Percentiles rank a stretch among this genome's conserved stretches.
phyloP scores from a whole-genome alignment of 2,113 vertebrate genomes.

The Ceyx cyanopectus region DNA sequence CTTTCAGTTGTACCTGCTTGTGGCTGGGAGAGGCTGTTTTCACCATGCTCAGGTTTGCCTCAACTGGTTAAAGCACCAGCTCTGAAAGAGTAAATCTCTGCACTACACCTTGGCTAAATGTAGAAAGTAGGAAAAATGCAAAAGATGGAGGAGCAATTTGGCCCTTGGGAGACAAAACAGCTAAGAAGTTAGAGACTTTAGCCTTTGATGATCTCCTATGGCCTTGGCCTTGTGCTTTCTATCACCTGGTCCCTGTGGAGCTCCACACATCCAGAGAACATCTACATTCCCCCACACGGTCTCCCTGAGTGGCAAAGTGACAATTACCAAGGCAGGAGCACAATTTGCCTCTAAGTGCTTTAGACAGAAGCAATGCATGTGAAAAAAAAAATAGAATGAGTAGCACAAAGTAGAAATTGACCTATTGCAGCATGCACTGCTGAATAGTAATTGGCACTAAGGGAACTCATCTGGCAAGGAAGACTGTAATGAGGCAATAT shows the following conservation, averaged over 20 bases:
- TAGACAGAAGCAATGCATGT: slow-evolving; percentile 8
- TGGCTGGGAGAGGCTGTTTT: not conserved
- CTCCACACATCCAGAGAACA: not conserved
- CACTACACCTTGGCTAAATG: not conserved
- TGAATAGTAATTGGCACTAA: slow-evolving; percentile 41
- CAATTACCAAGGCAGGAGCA: slow-evolving; percentile 24
- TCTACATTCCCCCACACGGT: accelerated
- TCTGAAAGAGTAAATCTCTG: not conserved
- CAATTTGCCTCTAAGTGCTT: slow-evolving; percentile 22
- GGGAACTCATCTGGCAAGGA: slow-evolving; percentile 40
- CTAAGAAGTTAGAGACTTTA: not conserved
- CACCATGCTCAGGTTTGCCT: not conserved
- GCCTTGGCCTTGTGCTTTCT: not conserved
- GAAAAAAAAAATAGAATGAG: not conserved
- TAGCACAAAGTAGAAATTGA: slow-evolving; percentile 39
- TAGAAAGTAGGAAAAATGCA: not conserved
- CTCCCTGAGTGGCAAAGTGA: not conserved
- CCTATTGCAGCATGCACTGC: slow-evolving; percentile 36
- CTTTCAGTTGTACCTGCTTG: not conserved
- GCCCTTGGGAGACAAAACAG: not conserved
- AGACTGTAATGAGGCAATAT: slow-evolving; percentile 51
- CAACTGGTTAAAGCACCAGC: not conserved
- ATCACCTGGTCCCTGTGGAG: not conserved
- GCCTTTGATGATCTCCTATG: not conserved
- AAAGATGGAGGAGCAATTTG: not conserved